phyloP scores from a whole-genome alignment of 2,888 invertebrate genomes.

The Sabatieria punctata region DNA sequence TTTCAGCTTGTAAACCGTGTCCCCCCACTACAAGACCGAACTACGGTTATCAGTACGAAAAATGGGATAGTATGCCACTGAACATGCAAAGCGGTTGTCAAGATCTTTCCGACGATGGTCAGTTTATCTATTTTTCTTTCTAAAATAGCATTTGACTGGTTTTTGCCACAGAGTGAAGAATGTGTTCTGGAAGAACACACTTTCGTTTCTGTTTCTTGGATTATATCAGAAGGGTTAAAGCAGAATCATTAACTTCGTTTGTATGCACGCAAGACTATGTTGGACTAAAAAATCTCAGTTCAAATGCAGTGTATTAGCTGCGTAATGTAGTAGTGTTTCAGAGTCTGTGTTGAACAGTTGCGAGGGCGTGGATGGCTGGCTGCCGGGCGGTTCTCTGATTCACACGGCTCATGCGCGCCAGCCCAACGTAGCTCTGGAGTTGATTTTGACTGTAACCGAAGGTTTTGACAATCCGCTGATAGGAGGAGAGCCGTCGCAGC shows the following conservation, averaged over 20 bases:
- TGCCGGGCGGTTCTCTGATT: conserved; percentile 38
- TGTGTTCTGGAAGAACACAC: conserved; percentile 9
- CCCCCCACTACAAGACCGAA: conserved; percentile 40
- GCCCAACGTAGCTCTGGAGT: conserved; percentile 38
- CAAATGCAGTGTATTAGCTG: not conserved
- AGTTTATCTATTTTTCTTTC: not conserved
- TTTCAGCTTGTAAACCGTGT: conserved; percentile 34
- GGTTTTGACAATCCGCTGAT: conserved; percentile 27
- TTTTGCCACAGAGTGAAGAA: not conserved
- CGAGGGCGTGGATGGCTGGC: conserved; percentile 37
- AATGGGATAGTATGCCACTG: conserved; percentile 38
- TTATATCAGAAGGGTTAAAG: not conserved
- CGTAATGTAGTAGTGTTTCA: not conserved
- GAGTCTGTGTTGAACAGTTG: too few species aligned
- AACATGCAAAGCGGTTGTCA: conserved; percentile 37
- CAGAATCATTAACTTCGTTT: too few species aligned
- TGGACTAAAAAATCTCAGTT: too few species aligned
- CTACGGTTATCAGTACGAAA: conserved; percentile 37
- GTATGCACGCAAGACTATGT: too few species aligned
- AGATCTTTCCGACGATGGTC: conserved; percentile 33
- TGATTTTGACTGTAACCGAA: conserved; percentile 37
- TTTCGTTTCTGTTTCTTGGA: conserved; percentile 9
- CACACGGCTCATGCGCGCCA: conserved; percentile 39
- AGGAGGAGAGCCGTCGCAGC: conserved; percentile 11
- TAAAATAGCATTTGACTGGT: conserved; percentile 5